Evolutionary conservation across 1,140 invertebrate species (phyloP).

Genomic region (Brachionus rotundiformis): DNA sequence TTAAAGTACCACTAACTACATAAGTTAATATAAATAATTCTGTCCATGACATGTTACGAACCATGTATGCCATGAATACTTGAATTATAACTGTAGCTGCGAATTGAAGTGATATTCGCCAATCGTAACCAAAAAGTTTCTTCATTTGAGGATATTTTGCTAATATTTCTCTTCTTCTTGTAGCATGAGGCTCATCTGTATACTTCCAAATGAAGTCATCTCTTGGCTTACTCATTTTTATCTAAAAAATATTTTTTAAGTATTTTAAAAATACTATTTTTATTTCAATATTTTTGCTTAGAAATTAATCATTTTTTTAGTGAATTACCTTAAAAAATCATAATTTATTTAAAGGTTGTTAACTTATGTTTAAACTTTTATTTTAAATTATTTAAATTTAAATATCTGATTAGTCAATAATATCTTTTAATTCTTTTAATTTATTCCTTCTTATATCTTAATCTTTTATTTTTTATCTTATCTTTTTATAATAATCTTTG

Average conservation of each 20-base stretch:
- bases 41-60: slow-evolving; percentile 38
- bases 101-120: slow-evolving; percentile 58
- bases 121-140: slow-evolving; percentile 61
- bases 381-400: too few relatives aligned
- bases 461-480: too few relatives aligned
- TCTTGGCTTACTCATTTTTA: neutral
- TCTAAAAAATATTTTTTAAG: neutral
- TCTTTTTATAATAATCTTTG: too few relatives aligned
- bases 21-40: slow-evolving; percentile 54
- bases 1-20: slow-evolving; percentile 59
- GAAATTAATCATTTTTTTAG: too few relatives aligned
- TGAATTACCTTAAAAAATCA: too few relatives aligned
- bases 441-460: too few relatives aligned
- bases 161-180: slow-evolving; percentile 86
- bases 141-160: slow-evolving; percentile 63
- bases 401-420: too few relatives aligned
- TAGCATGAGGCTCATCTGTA: slow-evolving; percentile 94
- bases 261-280: too few relatives aligned
- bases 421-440: too few relatives aligned
- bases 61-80: slow-evolving; percentile 56
- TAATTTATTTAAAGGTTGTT: too few relatives aligned
- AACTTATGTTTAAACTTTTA: too few relatives aligned
- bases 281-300: too few relatives aligned
- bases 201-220: slow-evolving; percentile 77
- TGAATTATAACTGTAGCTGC: slow-evolving; percentile 54